Evolutionary conservation across 1,140 invertebrate species (phyloP).

Genomic region (Drusus annulatus): DNA sequence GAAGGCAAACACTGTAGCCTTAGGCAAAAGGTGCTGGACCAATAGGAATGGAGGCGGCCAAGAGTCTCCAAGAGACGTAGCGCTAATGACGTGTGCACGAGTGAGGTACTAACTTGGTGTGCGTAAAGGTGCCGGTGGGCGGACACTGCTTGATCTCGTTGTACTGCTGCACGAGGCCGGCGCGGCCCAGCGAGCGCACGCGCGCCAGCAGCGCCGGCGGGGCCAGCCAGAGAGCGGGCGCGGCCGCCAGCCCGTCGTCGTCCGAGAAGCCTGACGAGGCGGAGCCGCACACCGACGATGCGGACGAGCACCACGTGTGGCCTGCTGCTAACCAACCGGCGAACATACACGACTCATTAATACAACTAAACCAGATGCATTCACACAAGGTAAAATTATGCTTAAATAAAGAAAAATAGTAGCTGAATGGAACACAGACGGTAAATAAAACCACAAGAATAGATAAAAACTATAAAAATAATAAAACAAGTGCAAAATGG

Average conservation of each 20-base stretch:
- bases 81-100: too few species aligned
- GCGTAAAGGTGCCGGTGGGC: constrained; percentile 87
- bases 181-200: constrained; percentile 74
- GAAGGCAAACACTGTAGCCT: too few species aligned
- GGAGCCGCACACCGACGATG: constrained; percentile 69
- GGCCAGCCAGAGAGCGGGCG: constrained; percentile 84
- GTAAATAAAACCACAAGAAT: too few species aligned
- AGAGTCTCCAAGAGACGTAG: too few species aligned
- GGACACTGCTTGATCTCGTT: constrained; percentile 86
- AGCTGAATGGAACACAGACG: too few species aligned
- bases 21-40: too few species aligned
- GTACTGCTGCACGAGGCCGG: constrained; percentile 88
- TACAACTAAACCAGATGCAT: neutral
- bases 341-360: neutral
- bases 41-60: too few species aligned
- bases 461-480: too few species aligned
- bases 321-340: constrained; percentile 38
- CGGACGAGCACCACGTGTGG: constrained; percentile 55
- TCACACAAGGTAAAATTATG: neutral
- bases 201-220: constrained; percentile 83
- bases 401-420: too few species aligned
- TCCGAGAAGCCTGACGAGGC: constrained; percentile 90
- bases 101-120: constrained; percentile 71
- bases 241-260: constrained; percentile 87
- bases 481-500: too few species aligned